Evolutionary conservation across 2,113 vertebrate species (phyloP).

Genomic region (Heptranchias perlo): DNA sequence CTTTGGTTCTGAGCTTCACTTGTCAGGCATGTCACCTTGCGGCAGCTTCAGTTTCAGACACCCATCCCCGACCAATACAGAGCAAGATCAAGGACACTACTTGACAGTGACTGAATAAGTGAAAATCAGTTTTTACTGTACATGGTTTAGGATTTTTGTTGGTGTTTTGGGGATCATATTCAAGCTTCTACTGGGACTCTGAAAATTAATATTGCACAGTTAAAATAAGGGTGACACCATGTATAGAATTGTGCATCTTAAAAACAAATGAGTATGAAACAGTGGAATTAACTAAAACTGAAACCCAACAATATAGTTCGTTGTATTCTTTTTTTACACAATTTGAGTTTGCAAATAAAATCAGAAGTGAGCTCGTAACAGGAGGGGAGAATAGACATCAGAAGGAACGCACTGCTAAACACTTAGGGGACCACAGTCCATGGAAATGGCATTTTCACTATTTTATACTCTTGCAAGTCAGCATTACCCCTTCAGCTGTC

Average conservation of each 20-base stretch:
- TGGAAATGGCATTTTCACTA: neutral
- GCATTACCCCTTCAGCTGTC: neutral
- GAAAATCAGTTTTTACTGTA: neutral
- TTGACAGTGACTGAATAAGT: neutral
- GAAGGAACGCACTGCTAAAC: neutral
- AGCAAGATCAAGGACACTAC: neutral
- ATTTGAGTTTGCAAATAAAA: neutral
- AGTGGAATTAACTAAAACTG: neutral
- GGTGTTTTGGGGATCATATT: neutral
- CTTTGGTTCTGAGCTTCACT: neutral
- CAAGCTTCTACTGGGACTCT: neutral
- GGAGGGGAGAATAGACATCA: neutral
- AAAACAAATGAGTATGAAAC: neutral
- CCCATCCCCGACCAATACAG: neutral
- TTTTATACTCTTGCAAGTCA: neutral
- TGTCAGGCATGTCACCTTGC: neutral
- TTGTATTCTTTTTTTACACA: neutral
- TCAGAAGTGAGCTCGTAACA: neutral
- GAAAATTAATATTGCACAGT: neutral
- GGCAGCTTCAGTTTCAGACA: neutral
- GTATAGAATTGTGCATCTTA: neutral
- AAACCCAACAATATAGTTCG: neutral
- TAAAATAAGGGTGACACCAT: neutral
- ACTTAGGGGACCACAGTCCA: neutral
- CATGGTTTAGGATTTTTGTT: neutral